Base-by-base conservation (phyloP, 2,888 invertebrate genomes). In the Neuroscelio doddi region DNA sequence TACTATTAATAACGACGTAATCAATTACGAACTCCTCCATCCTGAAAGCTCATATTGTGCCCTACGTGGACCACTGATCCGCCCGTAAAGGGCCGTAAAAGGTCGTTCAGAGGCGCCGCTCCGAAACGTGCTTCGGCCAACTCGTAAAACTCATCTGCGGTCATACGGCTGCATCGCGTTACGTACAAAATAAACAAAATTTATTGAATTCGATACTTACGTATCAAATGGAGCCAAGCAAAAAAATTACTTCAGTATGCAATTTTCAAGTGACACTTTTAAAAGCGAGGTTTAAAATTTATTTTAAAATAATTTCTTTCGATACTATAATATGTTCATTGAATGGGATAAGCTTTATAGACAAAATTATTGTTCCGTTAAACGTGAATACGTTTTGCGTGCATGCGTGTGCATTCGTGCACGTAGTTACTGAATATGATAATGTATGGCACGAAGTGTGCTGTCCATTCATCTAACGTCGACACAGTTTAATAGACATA, bases 111-210 rank as follows among this genome's bases (percentile, higher is more conserved):
- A 69, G 65, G 73, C 68, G 71, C 68, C 70, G 65, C 64, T 55
- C 56, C 70, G 72, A 72, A 70, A 74, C 73, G 75, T 75, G 76
- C 72, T 67, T 70, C 64, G 66, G 62, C 69, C 69, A 64, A 77
- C 76, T 78, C 79, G 72, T 79, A 78, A 80, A 80, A 79, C 76
- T 79, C 78, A 79, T 77, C 79, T 77, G 78, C 69, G 79, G 76
- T 78, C 77, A 78, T 76, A 68, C 71, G 49, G 58, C 46, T 58
- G 53, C 63, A 44, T 49, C 59, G 56, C 59, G 47, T 59, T 45
- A 65, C 57, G 50, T 55, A 63, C 32, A 30, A 63, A 58, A 69
- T 62, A 62, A 62, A 65, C 57, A 44, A 39, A 42, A 12, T 14
- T n/a, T 46, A 30, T 56, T 46, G 49, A 52, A 55, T 47, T 56